A percentile compares a stretch with the other conserved stretches of the same genome.
These are phyloP conservation scores for Oryzias melastigma DNA, from an alignment of 2,113 vertebrate genomes.

Conservation along the genomic window DNA sequence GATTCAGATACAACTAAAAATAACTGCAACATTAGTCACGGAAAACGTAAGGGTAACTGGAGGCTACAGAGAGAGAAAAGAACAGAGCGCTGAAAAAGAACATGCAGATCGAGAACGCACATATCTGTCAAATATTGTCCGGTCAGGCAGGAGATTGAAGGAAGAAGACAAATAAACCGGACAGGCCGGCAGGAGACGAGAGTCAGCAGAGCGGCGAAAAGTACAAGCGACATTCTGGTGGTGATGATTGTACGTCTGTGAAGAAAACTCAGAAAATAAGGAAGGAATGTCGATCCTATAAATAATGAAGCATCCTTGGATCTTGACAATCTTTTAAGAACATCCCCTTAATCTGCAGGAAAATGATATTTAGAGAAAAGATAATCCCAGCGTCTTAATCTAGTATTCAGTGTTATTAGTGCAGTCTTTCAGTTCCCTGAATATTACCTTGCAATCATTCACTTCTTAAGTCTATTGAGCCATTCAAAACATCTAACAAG, in stretches of 20 bases:
- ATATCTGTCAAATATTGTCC: slow-evolving; percentile 44
- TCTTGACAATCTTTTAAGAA: not conserved
- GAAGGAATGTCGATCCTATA: not conserved
- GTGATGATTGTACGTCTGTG: slow-evolving; percentile 22
- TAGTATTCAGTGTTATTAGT: not conserved
- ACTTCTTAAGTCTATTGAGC: no score
- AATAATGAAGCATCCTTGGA: not conserved
- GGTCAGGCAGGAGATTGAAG: slow-evolving; percentile 23
- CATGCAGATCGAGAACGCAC: slow-evolving; percentile 9
- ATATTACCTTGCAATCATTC: no score
- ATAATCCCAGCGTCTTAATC: not conserved
- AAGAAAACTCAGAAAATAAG: slow-evolving; percentile 2
- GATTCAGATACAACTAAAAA: not conserved
- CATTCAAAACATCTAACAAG: no score
- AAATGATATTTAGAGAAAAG: slow-evolving; percentile 9
- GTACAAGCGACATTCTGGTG: slow-evolving; percentile 37
- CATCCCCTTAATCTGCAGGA: not conserved
- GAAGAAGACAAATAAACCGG: slow-evolving; percentile 36
- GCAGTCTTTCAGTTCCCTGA: no score
- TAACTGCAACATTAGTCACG: not conserved
- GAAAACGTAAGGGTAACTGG: not conserved
- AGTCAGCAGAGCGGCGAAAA: slow-evolving; percentile 29
- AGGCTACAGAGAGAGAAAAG: not conserved
- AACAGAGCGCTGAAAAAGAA: not conserved
- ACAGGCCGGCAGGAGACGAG: slow-evolving; percentile 23